These are phyloP conservation scores for Neoniphon sammara DNA, from an alignment of 2,797 vertebrate genomes.

Conservation along the genomic window DNA sequence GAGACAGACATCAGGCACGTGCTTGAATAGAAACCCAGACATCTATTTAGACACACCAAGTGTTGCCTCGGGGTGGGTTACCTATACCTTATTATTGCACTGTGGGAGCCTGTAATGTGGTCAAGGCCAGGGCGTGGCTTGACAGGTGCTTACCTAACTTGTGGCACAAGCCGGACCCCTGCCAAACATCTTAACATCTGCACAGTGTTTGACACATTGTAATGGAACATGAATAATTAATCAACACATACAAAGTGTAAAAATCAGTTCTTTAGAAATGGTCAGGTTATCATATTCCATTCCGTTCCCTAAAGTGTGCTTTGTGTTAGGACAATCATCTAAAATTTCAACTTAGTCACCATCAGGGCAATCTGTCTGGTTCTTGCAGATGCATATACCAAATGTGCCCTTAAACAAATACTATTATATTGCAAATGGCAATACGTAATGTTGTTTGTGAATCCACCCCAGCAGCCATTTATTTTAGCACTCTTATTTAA, in stretches of 20 bases:
- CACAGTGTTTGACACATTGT: conserved; percentile 26
- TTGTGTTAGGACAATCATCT: conserved; percentile 4
- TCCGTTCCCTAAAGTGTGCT: background rate
- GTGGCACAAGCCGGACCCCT: background rate
- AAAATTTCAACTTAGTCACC: conserved; percentile 3
- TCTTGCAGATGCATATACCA: background rate
- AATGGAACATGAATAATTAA: conserved; percentile 49
- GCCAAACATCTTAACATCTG: conserved; percentile 9
- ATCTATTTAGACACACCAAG: conserved; percentile 34
- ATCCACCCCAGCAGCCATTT: no score
- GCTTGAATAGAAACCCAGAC: conserved; percentile 25
- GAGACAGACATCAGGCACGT: conserved; percentile 37
- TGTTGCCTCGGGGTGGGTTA: conserved; percentile 2
- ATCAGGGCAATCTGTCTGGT: background rate
- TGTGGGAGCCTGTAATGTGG: conserved; percentile 29
- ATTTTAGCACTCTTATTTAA: background rate
- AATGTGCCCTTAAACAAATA: conserved; percentile 24
- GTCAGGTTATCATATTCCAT: background rate
- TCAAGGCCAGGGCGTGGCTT: conserved; percentile 25
- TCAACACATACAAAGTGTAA: conserved; percentile 26
- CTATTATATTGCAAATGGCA: background rate
- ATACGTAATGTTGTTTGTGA: background rate
- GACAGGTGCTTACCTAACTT: conserved; percentile 42
- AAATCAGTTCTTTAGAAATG: conserved; percentile 19
- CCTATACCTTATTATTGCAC: conserved; percentile 1